These are phyloP conservation scores for Tromatobia lineatoria DNA, from an alignment of 2,888 invertebrate genomes.

Conservation along the genomic window DNA sequence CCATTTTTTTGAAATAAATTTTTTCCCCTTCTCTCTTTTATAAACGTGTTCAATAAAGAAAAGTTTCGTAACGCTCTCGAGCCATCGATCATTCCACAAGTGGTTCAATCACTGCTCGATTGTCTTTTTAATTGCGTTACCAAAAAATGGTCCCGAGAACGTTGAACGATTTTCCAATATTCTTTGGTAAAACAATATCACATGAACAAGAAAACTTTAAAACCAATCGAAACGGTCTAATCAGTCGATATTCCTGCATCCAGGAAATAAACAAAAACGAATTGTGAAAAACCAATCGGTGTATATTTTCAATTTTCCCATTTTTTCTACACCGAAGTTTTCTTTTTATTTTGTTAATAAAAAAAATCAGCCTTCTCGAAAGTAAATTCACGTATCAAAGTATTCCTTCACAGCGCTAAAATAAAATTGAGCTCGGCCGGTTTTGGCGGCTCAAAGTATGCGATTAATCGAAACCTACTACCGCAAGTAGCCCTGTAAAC, in stretches of 20 bases:
- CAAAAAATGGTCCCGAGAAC: slow-evolving; percentile 72
- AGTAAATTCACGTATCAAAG: slow-evolving; percentile 82
- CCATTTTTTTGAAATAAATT: slow-evolving; percentile 71
- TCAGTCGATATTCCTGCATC: slow-evolving; percentile 79
- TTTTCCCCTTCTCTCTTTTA: slow-evolving; percentile 57
- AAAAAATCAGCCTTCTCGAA: slow-evolving; percentile 84
- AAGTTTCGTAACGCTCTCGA: slow-evolving; percentile 75
- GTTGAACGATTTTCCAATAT: slow-evolving; percentile 82
- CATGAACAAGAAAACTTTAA: slow-evolving; percentile 81
- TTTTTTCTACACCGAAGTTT: slow-evolving; percentile 79
- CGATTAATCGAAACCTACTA: slow-evolving; percentile 58
- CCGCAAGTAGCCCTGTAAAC: slow-evolving; percentile 33
- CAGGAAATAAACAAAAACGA: slow-evolving; percentile 68
- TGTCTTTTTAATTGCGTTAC: slow-evolving; percentile 46
- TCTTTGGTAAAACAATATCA: slow-evolving; percentile 86
- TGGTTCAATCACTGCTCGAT: slow-evolving; percentile 32
- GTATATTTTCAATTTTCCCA: slow-evolving; percentile 76
- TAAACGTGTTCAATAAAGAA: slow-evolving; percentile 73
- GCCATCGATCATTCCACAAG: slow-evolving; percentile 49
- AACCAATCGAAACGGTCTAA: slow-evolving; percentile 83
- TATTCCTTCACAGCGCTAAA: slow-evolving; percentile 84
- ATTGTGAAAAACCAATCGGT: slow-evolving; percentile 71
- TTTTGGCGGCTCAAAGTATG: slow-evolving; percentile 69
- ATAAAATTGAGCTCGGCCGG: slow-evolving; percentile 75
- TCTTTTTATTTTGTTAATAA: slow-evolving; percentile 60